Evolutionary conservation across 2,797 vertebrate genomes (phyloP), one percentile per base, ranked within the genome.

Genomic region (Alectoris magna): DNA sequence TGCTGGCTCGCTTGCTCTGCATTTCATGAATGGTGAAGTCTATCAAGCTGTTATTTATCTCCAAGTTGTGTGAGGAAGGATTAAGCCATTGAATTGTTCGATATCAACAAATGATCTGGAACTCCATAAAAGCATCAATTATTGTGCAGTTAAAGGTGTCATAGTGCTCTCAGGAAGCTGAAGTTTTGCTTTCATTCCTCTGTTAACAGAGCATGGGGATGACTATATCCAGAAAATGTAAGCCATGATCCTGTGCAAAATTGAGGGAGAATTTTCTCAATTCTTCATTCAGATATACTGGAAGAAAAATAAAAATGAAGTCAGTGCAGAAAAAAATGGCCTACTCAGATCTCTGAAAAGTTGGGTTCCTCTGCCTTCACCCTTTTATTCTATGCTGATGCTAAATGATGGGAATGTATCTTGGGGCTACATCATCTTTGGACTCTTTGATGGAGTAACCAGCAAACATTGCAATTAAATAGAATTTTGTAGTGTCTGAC

Each of bases 21-120:
- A 80, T 88, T 72, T 88, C 62, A 64, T 48, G 77, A 70, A 48
- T 72, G 79, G 89, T 92, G 73, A 92, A 84, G 38, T 62, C 64
- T 81, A 86, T 84, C 49, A 78, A 94, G 71, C 51, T 83, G 88
- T 76, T 82, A 62, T 79, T 94, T 78, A 92, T 92, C 62, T 53
- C 51, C 15, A 53, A 29, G 9, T 29, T 29, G n/a, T 83, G 39
- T 90, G 66, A 89, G 64, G 58, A 83, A 95, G 34, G 64, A 88
- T 91, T 95, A 93, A 81, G 49, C 66, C 89, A 91, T 24, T 75
- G 77, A 89, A 93, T 46, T 63, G 51, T 86, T 88, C 43, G 91
- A 79, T 85, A 85, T 75, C 68, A 95, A 62, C 51, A 95, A 96
- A 94, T 95, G 86, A 92, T 94, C 85, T 91, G 56, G 72, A 94